Base-by-base conservation (phyloP, 2,888 invertebrate species). In the Cheilosia urbana region DNA sequence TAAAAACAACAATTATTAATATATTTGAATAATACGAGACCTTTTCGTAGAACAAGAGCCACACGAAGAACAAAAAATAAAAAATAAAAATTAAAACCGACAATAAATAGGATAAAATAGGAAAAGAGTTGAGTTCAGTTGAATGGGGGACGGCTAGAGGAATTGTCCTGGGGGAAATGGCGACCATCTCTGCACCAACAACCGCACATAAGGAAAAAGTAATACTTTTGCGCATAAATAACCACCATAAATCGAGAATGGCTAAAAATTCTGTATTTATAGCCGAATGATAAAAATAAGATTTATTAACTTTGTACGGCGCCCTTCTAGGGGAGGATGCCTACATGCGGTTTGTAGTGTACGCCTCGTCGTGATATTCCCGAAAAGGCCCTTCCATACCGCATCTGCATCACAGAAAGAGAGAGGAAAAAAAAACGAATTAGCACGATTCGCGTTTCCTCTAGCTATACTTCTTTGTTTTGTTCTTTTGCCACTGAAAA, bases 211-310 rank as follows among this genome's bases (percentile, higher is more conserved):
- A 87, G 87, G 79, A 87, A 83, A 87, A 87, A 87, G 82, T 87
- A 82, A 79, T 81, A 82, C 87, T 90, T 90, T 89, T 90, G 90
- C 90, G 91, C 91, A 92, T 92, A 92, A 92, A 92, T 92, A 92
- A 92, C 91, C 91, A 91, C 90, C 92, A 92, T 92, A 92, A 92
- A 92, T 92, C 91, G 92, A 90, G 90, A 91, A 91, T 90, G 92
- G 91, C 91, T 92, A 91, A 92, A 92, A 92, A 91, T 91, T 91
- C 92, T 91, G 91, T 92, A 92, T 92, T 92, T 92, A 92, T 92
- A 91, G 92, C 91, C 91, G 88, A 91, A 91, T 92, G 92, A 92
- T 92, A 92, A 92, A 92, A 92, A 92, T 92, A 91, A 92, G 92
- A 92, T 92, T 92, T 92, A 92, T 92, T 92, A 92, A 92, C 92